phyloP scores from a whole-genome alignment of 1,140 invertebrate genomes.

The Pinna nobilis region DNA sequence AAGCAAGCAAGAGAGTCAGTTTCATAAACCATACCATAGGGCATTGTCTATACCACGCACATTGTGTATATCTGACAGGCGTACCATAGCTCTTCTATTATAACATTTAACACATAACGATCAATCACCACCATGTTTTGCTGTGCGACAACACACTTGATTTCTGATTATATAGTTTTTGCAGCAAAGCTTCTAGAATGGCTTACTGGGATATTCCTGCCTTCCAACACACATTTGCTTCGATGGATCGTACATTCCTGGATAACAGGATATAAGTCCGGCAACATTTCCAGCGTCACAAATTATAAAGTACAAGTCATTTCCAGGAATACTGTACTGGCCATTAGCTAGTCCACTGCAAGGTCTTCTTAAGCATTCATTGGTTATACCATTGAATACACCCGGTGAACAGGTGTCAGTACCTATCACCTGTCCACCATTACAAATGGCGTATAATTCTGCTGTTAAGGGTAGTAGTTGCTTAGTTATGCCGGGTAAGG shows the following conservation, averaged over 20 bases:
- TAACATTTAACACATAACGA: too few relatives aligned
- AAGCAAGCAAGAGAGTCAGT: too few relatives aligned
- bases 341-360: constrained; percentile 14
- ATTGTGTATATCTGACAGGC: too few relatives aligned
- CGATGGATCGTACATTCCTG: constrained; percentile 4
- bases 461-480: background rate
- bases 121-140: too few relatives aligned
- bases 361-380: background rate
- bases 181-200: constrained; percentile 28
- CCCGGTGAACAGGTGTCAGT: constrained; percentile 15
- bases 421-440: background rate
- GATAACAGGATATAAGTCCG: constrained; percentile 1
- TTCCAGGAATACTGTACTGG: background rate
- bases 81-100: too few relatives aligned
- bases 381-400: constrained; percentile 9
- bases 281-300: background rate
- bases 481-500: background rate
- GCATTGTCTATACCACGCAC: too few relatives aligned
- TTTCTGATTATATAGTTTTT: constrained; percentile 10
- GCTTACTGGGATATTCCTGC: background rate
- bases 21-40: too few relatives aligned
- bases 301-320: constrained; percentile 5
- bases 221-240: constrained; percentile 4
- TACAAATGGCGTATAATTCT: constrained; percentile 7
- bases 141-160: too few relatives aligned